Evolutionary conservation across 1,140 invertebrate species (phyloP).

Genomic region (Bombus soroeensis): DNA sequence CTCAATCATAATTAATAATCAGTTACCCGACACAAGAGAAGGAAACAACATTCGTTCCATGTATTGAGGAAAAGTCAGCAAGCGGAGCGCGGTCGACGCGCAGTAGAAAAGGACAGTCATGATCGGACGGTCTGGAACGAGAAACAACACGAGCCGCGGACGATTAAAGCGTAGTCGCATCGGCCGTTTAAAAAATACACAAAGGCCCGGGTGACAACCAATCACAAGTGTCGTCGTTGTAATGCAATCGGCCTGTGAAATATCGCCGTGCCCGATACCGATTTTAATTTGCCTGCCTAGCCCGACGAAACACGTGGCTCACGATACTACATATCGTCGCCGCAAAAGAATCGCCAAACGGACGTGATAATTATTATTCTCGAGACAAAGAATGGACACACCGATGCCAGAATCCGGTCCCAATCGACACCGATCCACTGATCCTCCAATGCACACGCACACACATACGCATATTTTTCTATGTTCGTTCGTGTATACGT

Average conservation of each 20-base stretch:
- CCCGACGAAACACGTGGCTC: constrained; percentile 5
- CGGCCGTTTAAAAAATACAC: constrained; percentile 36
- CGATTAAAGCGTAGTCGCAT: constrained; percentile 11
- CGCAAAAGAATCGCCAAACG: constrained; percentile 68
- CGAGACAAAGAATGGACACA: constrained; percentile 70
- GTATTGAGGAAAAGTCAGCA: no score
- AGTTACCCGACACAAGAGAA: neutral
- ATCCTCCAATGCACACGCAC: neutral
- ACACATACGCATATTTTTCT: neutral
- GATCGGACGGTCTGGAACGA: neutral
- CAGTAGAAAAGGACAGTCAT: constrained; percentile 7
- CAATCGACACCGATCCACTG: constrained; percentile 56
- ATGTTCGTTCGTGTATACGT: neutral
- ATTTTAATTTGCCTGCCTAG: constrained; percentile 60
- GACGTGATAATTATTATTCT: constrained; percentile 75
- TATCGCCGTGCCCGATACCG: constrained; percentile 56
- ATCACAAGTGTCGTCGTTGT: constrained; percentile 58
- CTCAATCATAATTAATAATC: neutral
- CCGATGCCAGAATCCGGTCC: constrained; percentile 40
- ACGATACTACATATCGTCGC: constrained; percentile 4
- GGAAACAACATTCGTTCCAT: no score
- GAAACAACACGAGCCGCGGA: neutral
- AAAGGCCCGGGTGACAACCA: constrained; percentile 55
- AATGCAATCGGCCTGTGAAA: constrained; percentile 50
- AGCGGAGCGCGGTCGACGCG: no score